Evolutionary conservation across 2,113 vertebrate species (phyloP), one percentile per base, ranked within the genome.

Genomic region (Pionites leucogaster): DNA sequence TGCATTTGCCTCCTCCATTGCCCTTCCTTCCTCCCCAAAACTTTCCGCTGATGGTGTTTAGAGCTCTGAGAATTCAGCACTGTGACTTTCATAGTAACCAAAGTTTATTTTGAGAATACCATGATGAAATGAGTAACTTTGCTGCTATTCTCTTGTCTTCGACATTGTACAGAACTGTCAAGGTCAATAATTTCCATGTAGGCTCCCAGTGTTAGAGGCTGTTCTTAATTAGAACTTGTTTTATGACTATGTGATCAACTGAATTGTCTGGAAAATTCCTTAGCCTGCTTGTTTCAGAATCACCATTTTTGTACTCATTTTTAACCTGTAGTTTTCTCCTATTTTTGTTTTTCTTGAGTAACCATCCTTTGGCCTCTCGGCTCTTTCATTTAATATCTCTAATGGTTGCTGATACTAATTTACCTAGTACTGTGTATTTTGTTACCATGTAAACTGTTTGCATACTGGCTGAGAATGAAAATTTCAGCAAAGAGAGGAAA

Each of bases 61-160:
- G 53, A 91, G 86, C 76, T 91, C 70, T 16, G 63, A 93, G 92
- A 93, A 86, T 92, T 68, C 41, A 75, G 67, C 59, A 28, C 50
- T 85, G 62, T 87, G 91, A 93, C 86, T 96, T 94, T 90, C 53
- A 74, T 42, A 84, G 57, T 90, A 94, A 86, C 82, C 49, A 46
- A 63, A 70, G 49, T 90, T 92, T 95, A 95, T 95, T 97, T 97
- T 96, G 91, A 91, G 89, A 94, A 78, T 77, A 82, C 22, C 6
- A 71, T 79, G 76, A 82, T 90, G 91, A 94, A 96, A 91, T 85
- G 19, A 89, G 70, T 91, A 95, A 82, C 65, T 79, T 89, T 82
- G 41, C 85, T 82, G 64, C 57, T 95, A 49, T 88, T 92, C 65
- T 92, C 52, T 84, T 50, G 77, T 90, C 69, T 79, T 82, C 13